Conservation (phyloP, 2,797 vertebrate genomes). For the Trematocara caparti region DNA sequence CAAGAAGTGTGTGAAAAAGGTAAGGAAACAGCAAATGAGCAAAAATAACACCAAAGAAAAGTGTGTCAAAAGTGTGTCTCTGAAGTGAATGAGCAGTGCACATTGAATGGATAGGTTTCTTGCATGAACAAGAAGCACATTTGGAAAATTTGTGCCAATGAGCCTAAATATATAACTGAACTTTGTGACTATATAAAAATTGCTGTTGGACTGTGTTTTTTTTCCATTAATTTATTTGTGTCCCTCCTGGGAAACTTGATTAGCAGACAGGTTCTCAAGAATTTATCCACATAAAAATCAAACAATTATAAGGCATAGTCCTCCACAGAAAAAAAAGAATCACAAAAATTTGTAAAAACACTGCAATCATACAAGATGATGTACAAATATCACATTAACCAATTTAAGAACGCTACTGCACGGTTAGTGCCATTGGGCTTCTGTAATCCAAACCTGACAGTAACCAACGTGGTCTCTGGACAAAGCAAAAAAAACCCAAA, state of each 20-base stretch:
- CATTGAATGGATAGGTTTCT: neutral
- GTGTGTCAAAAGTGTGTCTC: neutral
- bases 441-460: neutral
- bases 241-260: neutral
- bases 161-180: neutral
- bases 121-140: neutral
- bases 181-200: neutral
- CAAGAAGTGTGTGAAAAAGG: neutral
- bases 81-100: neutral
- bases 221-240: neutral
- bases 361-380: neutral
- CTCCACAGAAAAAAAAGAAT: neutral
- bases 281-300: neutral
- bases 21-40: neutral
- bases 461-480: neutral
- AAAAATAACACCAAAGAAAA: neutral
- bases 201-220: rapidly evolving
- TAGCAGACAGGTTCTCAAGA: neutral
- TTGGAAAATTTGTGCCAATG: neutral
- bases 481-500: neutral
- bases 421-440: neutral
- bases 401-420: neutral
- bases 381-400: neutral
- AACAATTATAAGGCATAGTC: neutral
- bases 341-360: neutral